phyloP scores from a whole-genome alignment of 1,140 invertebrate genomes.

The Leptinotarsa undecemlineata region DNA sequence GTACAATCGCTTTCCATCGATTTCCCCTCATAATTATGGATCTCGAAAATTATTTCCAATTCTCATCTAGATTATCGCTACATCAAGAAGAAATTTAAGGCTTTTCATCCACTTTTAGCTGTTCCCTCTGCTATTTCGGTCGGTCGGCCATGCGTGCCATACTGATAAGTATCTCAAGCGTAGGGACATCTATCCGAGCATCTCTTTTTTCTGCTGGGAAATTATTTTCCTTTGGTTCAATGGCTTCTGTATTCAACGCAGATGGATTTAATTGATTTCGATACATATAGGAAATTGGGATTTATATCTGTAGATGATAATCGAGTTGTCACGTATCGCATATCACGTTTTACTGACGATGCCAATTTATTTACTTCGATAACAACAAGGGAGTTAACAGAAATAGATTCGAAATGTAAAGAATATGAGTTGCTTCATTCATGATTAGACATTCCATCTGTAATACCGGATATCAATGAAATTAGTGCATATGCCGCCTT shows the following conservation, averaged over 20 bases:
- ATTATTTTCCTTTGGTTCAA: slow-evolving; percentile 15
- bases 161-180: slow-evolving; percentile 14
- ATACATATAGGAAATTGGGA: slow-evolving; percentile 14
- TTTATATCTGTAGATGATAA: neutral
- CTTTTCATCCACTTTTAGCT: slow-evolving; percentile 7
- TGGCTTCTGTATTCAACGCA: neutral
- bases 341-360: too few relatives aligned
- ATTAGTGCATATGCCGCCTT: too few relatives aligned
- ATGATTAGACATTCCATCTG: too few relatives aligned
- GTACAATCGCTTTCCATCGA: neutral
- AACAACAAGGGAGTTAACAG: too few relatives aligned
- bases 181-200: neutral
- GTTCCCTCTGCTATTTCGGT: neutral
- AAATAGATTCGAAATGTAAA: too few relatives aligned
- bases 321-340: too few relatives aligned
- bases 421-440: too few relatives aligned
- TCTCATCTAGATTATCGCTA: slow-evolving; percentile 9
- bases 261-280: slow-evolving; percentile 12
- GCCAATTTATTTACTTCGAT: too few relatives aligned
- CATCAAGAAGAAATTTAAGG: slow-evolving; percentile 3
- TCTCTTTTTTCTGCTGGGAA: slow-evolving; percentile 1
- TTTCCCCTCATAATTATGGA: slow-evolving; percentile 10
- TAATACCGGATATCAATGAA: too few relatives aligned
- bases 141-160: neutral
- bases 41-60: slow-evolving; percentile 23